Evolutionary conservation across 2,113 vertebrate species (phyloP), one percentile per base, ranked within the genome.

Genomic region (Xerus inauris): DNA sequence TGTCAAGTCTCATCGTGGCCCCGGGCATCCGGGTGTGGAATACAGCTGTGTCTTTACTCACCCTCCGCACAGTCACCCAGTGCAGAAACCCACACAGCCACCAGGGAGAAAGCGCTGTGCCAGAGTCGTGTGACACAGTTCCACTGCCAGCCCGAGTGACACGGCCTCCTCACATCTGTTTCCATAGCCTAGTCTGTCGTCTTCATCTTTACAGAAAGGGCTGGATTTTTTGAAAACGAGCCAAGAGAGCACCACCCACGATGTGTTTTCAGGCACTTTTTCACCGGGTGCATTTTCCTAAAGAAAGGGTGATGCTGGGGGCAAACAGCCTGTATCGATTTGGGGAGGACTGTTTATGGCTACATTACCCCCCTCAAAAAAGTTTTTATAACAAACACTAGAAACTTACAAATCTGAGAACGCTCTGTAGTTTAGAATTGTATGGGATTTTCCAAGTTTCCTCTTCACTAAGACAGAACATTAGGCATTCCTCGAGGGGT

Each of bases 171-270:
- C 24, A 28, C 96, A 64, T 95, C 97, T 94, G 80, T 94, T 98
- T 97, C 97, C 97, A 97, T 91, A 97, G 90, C 92, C 91, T 87
- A 79, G 97, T 81, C 97, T 97, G 96, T 97, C 97, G 97, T 95
- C 97, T 95, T 89, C 83, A 65, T 95, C 97, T 96, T 96, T 67
- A 91, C 38, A 97, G 84, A 98, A 98, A 97, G 92, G 93, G 94
- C 11, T 6, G 73, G 51, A 11, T 47, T 97, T 97, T 96, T 96
- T 89, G 97, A 96, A 96, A 97, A 91, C 69, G 76, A 65, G 87
- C 38, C 93, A 35, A 95, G 87, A 67, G 80, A 84, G 64, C 96
- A 88, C 81, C 82, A 87, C 87, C 96, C 90, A 89, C 51, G 73
- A 17, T 88, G 96, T 94, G 94, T 87, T 97, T 67, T 89, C 79